phyloP scores from a whole-genome alignment of 2,888 invertebrate genomes.

The Phoronis australis region DNA sequence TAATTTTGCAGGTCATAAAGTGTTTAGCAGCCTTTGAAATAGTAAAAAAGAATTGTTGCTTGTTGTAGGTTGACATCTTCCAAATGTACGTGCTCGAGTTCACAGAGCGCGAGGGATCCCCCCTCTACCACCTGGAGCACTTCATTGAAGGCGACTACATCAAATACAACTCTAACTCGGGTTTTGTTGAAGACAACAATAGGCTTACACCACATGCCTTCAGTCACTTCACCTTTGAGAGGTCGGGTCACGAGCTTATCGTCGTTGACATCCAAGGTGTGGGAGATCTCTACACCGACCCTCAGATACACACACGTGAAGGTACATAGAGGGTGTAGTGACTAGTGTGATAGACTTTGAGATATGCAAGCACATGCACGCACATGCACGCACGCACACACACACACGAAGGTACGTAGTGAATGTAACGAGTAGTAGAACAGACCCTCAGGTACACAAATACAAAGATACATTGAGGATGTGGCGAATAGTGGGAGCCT shows the following conservation, averaged over 20 bases:
- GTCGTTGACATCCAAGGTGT: conserved; percentile 61
- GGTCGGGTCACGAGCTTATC: conserved; percentile 59
- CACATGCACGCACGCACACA: no score
- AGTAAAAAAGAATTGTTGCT: no score
- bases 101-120: conserved; percentile 50
- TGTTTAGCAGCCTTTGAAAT: no score
- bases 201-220: conserved; percentile 59
- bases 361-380: no score
- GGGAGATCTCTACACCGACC: conserved; percentile 60
- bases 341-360: no score
- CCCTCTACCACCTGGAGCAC: conserved; percentile 58
- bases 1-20: no score
- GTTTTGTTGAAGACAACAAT: conserved; percentile 56
- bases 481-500: no score
- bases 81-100: conserved; percentile 59
- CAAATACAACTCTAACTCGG: conserved; percentile 61
- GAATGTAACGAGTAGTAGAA: no score
- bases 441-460: no score
- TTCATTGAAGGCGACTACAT: conserved; percentile 60
- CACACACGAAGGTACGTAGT: no score
- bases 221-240: conserved; percentile 61
- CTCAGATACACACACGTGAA: conserved; percentile 58
- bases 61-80: conserved; percentile 57
- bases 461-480: no score
- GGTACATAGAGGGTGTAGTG: conserved; percentile 49